Conservation (phyloP, 2,113 vertebrate species). For the Neolamprologus hecqui region DNA sequence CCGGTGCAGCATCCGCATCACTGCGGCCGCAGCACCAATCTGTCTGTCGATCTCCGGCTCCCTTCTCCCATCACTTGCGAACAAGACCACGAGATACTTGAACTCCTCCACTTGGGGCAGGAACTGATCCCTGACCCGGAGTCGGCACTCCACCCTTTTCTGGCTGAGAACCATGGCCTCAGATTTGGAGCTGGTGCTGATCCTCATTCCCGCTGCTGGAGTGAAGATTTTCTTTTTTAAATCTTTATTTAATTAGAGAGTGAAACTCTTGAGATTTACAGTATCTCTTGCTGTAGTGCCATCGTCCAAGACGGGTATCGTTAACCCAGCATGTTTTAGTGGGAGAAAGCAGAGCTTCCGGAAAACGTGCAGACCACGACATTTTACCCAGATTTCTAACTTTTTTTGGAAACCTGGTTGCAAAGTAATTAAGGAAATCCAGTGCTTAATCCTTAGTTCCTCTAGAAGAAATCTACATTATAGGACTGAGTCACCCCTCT, state of each 20-base stretch:
- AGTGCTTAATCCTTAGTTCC: background rate
- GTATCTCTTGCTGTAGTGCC: background rate
- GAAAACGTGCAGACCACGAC: background rate
- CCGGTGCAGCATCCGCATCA: fast-evolving
- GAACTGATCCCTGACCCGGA: background rate
- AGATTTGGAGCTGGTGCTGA: background rate
- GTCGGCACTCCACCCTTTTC: background rate
- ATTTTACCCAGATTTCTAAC: background rate
- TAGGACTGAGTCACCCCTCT: background rate
- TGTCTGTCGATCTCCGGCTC: fast-evolving
- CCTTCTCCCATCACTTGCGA: fast-evolving
- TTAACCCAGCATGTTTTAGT: background rate
- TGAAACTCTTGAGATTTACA: background rate
- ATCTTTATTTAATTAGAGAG: background rate
- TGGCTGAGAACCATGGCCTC: background rate
- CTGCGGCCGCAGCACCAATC: fast-evolving
- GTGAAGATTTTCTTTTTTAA: background rate
- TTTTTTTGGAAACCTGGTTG: background rate
- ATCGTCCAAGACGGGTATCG: background rate
- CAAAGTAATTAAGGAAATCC: background rate
- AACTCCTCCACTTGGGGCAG: background rate
- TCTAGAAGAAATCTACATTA: background rate
- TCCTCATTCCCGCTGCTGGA: no score
- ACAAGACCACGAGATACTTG: background rate
- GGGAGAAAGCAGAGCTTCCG: background rate